These are phyloP conservation scores for Scaeva pyrastri DNA, from an alignment of 2,888 invertebrate species.

Conservation along the genomic window DNA sequence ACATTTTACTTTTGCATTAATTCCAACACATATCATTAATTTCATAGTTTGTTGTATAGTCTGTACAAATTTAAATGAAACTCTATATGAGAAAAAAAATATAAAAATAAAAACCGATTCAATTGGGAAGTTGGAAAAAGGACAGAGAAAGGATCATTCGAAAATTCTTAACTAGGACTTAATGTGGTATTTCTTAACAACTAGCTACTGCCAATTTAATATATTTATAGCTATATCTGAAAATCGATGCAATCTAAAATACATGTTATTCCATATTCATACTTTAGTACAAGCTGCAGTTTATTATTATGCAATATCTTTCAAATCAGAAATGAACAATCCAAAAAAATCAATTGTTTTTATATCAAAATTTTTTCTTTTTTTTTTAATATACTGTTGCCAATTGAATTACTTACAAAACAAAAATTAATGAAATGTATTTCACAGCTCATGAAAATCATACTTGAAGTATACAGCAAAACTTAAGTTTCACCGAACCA, in stretches of 20 bases:
- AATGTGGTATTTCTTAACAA: constrained; percentile 12
- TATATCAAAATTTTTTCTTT: neutral
- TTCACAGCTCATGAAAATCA: constrained; percentile 31
- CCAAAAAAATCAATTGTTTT: neutral
- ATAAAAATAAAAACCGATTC: neutral
- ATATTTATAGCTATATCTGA: constrained; percentile 1
- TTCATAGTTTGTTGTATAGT: constrained; percentile 29
- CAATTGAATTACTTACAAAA: constrained; percentile 1
- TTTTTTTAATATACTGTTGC: constrained; percentile 1
- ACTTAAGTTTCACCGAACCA: neutral
- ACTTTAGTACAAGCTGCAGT: constrained; percentile 12
- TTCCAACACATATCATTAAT: constrained; percentile 21
- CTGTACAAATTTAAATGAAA: constrained; percentile 69
- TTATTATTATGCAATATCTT: constrained; percentile 5
- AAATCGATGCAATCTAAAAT: constrained; percentile 27
- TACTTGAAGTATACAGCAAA: constrained; percentile 9
- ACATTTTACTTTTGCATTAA: constrained; percentile 50
- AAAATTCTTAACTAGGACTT: constrained; percentile 21
- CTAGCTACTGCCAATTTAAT: neutral
- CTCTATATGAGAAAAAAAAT: constrained; percentile 26
- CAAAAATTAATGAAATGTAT: constrained; percentile 4
- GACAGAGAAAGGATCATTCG: constrained; percentile 22
- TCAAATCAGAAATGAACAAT: neutral
- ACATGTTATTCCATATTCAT: neutral
- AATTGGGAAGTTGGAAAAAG: neutral